Conservation (phyloP, 2,113 vertebrate genomes). For the Apteryx mantelli region DNA sequence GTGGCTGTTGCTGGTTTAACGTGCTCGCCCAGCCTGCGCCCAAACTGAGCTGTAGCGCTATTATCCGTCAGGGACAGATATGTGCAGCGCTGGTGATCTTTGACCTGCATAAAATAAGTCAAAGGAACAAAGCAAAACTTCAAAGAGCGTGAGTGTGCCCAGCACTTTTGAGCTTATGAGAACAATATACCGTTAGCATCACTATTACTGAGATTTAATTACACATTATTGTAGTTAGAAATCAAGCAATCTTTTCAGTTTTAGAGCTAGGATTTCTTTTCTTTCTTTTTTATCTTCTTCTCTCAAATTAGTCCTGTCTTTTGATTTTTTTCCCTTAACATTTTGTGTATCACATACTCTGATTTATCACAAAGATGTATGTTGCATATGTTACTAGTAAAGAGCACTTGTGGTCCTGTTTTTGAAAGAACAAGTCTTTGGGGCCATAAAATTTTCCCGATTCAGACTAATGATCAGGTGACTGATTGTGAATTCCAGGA, state of each 20-base stretch:
- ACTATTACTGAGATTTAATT: background rate
- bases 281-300: background rate
- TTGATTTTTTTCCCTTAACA: background rate
- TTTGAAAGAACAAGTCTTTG: conserved; percentile 4
- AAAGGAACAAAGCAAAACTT: conserved; percentile 71
- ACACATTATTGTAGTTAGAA: conserved; percentile 36
- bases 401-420: background rate
- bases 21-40: background rate
- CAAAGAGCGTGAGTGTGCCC: conserved; percentile 23
- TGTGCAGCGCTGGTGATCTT: conserved; percentile 44
- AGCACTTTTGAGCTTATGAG: conserved; percentile 29
- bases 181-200: background rate
- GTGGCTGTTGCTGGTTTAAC: conserved; percentile 26
- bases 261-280: background rate
- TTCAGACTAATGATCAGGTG: conserved; percentile 41
- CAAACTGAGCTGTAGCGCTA: conserved; percentile 41
- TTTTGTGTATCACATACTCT: background rate
- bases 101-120: conserved; percentile 69
- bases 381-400: background rate
- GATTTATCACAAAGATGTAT: background rate
- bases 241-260: background rate
- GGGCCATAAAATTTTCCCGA: conserved; percentile 2
- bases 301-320: background rate
- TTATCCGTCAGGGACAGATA: conserved; percentile 66
- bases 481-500: conserved; percentile 25